Percentiles rank a stretch among this genome's conserved stretches.
These are phyloP conservation scores for Brassicogethes aeneus DNA, from an alignment of 2,888 invertebrate species.

Conservation along the genomic window DNA sequence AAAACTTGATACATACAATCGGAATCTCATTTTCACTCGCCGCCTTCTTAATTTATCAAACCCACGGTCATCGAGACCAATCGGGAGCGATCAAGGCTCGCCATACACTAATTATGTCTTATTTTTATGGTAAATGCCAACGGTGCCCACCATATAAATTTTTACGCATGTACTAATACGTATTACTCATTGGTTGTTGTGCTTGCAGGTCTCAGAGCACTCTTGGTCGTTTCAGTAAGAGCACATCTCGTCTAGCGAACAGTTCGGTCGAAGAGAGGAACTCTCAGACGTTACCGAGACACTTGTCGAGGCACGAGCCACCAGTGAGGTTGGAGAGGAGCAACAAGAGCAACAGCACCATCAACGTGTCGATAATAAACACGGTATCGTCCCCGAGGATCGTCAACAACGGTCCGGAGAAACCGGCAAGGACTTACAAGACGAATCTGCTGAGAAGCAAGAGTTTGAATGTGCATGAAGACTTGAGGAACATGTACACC, in stretches of 20 bases:
- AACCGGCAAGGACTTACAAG: slow-evolving; percentile 72
- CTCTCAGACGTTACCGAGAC: slow-evolving; percentile 70
- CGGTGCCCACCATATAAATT: neutral
- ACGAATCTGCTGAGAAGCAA: slow-evolving; percentile 68
- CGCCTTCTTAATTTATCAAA: too few species aligned
- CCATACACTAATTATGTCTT: neutral
- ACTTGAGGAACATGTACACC: slow-evolving; percentile 52
- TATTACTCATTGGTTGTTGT: slow-evolving; percentile 33
- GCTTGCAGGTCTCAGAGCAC: slow-evolving; percentile 64
- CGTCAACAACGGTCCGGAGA: slow-evolving; percentile 53
- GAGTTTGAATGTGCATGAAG: slow-evolving; percentile 72
- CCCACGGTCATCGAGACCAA: slow-evolving; percentile 1
- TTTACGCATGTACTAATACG: neutral
- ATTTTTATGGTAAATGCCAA: slow-evolving; percentile 7
- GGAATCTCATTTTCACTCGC: too few species aligned
- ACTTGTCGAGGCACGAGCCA: slow-evolving; percentile 32
- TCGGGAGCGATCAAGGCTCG: neutral
- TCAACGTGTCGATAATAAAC: slow-evolving; percentile 57
- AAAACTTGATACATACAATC: too few species aligned
- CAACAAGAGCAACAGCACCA: slow-evolving; percentile 51
- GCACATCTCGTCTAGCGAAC: slow-evolving; percentile 60
- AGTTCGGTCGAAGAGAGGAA: slow-evolving; percentile 46
- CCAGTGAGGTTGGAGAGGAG: slow-evolving; percentile 43
- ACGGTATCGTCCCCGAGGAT: slow-evolving; percentile 36
- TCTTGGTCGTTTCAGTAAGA: slow-evolving; percentile 75